Percentiles rank a stretch among this genome's conserved stretches.
phyloP scores from a whole-genome alignment of 2,888 invertebrate species.

The Eupithecia tripunctaria region DNA sequence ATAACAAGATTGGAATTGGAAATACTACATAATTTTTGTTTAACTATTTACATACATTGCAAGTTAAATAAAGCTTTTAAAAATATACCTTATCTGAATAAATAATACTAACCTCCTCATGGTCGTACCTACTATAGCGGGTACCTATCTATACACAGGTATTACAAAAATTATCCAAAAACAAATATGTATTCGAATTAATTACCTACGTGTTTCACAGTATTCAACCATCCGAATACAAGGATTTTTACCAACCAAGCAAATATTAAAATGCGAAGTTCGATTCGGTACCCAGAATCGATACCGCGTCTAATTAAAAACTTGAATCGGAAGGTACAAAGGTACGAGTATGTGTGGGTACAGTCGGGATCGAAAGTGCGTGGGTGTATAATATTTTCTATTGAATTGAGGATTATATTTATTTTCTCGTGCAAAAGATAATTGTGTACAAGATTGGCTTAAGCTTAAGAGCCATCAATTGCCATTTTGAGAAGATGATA shows the following conservation, averaged over 20 bases:
- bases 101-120: not conserved
- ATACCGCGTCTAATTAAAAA: constrained; percentile 30
- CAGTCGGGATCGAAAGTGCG: constrained; percentile 4
- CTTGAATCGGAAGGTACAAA: constrained; percentile 19
- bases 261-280: constrained; percentile 12
- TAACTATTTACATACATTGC: too few relatives aligned
- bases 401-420: not conserved
- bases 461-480: too few relatives aligned
- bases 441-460: too few relatives aligned
- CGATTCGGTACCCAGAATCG: constrained; percentile 15
- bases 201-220: not conserved
- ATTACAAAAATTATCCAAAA: not conserved
- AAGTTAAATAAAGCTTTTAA: too few relatives aligned
- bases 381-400: not conserved
- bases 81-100: too few relatives aligned
- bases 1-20: too few relatives aligned
- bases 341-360: not conserved
- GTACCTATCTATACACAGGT: too few relatives aligned
- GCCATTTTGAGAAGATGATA: too few relatives aligned
- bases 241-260: constrained; percentile 9
- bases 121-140: too few relatives aligned
- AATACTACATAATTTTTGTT: too few relatives aligned
- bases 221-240: not conserved
- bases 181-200: not conserved
- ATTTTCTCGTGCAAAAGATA: too few relatives aligned